Base-by-base conservation (phyloP, 2,113 vertebrate species). In the Mustela lutreola region DNA sequence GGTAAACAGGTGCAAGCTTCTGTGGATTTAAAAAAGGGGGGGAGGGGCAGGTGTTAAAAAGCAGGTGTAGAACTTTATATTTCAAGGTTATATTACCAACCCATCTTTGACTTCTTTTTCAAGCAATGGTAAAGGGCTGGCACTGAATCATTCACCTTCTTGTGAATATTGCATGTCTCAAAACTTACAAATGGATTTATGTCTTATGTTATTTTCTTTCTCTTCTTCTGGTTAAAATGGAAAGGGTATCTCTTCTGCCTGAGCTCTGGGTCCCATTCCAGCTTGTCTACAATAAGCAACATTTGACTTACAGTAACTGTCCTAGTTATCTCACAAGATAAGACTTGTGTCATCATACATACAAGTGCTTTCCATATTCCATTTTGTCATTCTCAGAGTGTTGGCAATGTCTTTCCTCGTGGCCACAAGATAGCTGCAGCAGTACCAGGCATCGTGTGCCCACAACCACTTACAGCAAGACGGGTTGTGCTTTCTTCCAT, bases 1-100 rank as follows among this genome's bases (percentile, higher is more conserved):
- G 87, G 95, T 85, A 48, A 96, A 88, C 19, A 93, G 48, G 50
- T 71, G 15, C 28, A 94, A 91, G 26, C 26, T 39, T 86, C 71
- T 71, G 22, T 2, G 4, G 3, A 50, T 86, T 3, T 60, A 36
- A n/a, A 31, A 62, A n/a, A 31, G 5, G 4, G 24, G 63, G 1
- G 12, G 42, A 42, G 6, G 63, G 28, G 12, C 11, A 28, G 11
- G 26, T 28, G 1, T 65, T 33, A 75, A 81, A 65, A 24, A 58
- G 48, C 26, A 63, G 1, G 2, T 65, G 28, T 76, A 8, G 28
- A 7, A 88, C 11, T 97, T 71, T 76, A 50, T 79, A 76, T 70
- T 97, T 94, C 79, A 90, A 89, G 31, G 62, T 84, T 28, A 79
- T 63, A 11, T 48, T 88, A 89, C 76, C 56, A 78, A 48, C 39